A percentile compares a stretch with the other conserved stretches of the same genome.
Evolutionary conservation across 2,113 vertebrate genomes (phyloP).

Genomic region (Hypanus sabinus): DNA sequence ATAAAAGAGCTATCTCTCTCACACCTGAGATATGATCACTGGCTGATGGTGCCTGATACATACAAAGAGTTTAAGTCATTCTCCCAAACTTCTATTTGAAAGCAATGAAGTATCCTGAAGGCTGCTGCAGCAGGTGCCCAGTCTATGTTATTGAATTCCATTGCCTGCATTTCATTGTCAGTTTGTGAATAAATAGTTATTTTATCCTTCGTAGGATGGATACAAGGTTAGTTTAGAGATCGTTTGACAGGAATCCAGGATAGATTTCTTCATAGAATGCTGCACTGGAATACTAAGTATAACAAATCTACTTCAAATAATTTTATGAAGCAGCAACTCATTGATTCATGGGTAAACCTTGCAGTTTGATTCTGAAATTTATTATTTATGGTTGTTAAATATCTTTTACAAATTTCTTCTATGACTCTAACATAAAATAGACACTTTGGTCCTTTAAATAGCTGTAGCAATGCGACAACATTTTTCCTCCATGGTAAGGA

Average conservation of each 20-base stretch:
- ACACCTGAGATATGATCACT: not conserved
- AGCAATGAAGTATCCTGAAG: not conserved
- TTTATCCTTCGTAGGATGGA: not conserved
- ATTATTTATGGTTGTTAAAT: not conserved
- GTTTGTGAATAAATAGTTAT: not conserved
- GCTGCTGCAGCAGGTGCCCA: not conserved
- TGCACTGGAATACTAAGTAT: not conserved
- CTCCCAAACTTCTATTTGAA: not conserved
- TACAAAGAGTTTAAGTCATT: not conserved
- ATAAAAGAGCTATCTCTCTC: not conserved
- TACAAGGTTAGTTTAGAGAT: not conserved
- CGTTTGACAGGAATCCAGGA: not conserved
- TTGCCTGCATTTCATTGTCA: not conserved
- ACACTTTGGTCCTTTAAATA: not conserved
- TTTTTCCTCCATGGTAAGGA: not conserved
- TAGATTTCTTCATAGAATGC: not conserved
- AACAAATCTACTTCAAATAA: not conserved
- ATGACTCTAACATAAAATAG: not conserved
- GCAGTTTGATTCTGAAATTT: not conserved
- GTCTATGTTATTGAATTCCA: not conserved
- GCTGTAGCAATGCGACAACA: not conserved
- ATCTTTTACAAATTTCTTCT: not conserved
- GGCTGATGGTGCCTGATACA: not conserved
- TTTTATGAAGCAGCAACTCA: not conserved
- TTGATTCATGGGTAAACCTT: not conserved